These are phyloP conservation scores for Tinamus guttatus DNA, from an alignment of 2,113 vertebrate genomes.

Conservation along the genomic window DNA sequence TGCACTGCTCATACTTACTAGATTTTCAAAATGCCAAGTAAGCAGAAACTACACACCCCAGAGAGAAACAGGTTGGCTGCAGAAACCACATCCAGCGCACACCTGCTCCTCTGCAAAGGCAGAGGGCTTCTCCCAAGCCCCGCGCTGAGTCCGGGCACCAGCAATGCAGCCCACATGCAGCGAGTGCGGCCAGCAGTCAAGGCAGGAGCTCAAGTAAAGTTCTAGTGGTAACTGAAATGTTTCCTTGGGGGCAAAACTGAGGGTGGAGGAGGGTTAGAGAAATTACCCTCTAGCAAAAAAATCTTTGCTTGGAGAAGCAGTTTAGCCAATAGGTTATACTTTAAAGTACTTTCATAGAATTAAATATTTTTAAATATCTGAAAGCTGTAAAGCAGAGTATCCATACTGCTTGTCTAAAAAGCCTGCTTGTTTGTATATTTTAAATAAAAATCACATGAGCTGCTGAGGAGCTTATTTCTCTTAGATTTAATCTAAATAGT, in stretches of 20 bases:
- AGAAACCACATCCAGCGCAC: fast-evolving
- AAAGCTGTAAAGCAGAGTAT: background rate
- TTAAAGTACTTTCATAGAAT: background rate
- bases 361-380: background rate
- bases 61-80: background rate
- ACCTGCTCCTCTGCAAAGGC: fast-evolving
- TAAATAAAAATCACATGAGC: background rate
- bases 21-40: background rate
- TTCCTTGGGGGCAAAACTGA: background rate
- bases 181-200: background rate
- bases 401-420: background rate
- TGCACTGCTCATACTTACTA: background rate
- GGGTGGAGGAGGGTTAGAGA: fast-evolving
- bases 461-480: background rate
- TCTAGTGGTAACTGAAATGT: fast-evolving
- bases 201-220: background rate
- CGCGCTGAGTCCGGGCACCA: background rate
- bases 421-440: background rate
- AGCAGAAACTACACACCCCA: background rate
- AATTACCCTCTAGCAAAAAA: background rate
- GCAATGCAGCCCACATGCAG: background rate
- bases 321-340: background rate
- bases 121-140: fast-evolving
- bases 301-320: background rate
- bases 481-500: background rate